phyloP scores from a whole-genome alignment of 2,888 invertebrate genomes.

The Lingula anatina region DNA sequence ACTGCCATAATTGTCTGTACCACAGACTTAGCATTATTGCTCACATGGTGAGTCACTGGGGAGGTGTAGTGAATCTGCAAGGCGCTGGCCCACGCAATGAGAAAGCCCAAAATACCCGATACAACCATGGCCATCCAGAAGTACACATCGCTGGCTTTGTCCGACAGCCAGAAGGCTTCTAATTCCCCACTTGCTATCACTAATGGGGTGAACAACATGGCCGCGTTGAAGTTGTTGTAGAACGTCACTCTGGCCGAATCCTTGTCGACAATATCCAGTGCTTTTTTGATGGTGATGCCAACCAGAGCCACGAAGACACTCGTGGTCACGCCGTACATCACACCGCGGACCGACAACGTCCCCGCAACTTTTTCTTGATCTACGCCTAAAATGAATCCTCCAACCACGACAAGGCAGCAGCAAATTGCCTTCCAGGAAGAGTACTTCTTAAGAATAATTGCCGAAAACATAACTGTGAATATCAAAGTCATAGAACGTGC shows the following conservation, averaged over 20 bases:
- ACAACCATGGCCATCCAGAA: constrained; percentile 35
- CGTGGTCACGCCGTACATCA: neutral
- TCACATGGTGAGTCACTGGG: constrained; percentile 49
- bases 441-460: neutral
- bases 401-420: neutral
- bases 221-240: neutral
- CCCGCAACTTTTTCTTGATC: neutral
- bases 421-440: neutral
- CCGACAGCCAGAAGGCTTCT: constrained; percentile 41
- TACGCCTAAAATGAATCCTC: neutral
- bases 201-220: neutral
- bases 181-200: neutral
- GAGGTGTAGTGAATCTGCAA: constrained; percentile 49
- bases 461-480: neutral
- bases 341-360: neutral
- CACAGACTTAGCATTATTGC: constrained; percentile 49
- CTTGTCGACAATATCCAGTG: neutral
- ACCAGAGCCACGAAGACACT: neutral
- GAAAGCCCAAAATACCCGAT: constrained; percentile 39
- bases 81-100: constrained; percentile 47
- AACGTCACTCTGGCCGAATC: neutral
- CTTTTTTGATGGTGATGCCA: neutral
- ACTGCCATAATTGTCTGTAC: constrained; percentile 49
- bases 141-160: constrained; percentile 35
- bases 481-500: neutral